Base-by-base conservation (phyloP, 30 jellyfish, hydroid and myxozoan genomes). In the Aurelia aurita complex sp. Pacific region DNA sequence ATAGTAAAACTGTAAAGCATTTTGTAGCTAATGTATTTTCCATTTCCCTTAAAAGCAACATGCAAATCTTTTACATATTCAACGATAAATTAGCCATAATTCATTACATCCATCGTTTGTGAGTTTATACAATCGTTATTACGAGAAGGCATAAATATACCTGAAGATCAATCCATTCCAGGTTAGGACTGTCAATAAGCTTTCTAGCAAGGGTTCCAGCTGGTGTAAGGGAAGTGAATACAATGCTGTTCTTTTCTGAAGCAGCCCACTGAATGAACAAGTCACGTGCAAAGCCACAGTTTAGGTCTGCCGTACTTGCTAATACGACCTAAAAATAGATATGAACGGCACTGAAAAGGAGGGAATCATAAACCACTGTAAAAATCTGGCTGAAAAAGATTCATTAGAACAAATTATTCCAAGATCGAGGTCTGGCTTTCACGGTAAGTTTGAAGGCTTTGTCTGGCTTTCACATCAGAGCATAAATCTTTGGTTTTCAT, bases 261-360 rank as follows among this genome's bases (percentile, higher is more conserved):
- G 86, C 76, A 17, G 95, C 87, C 98, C 98, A 92, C 65, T 82
- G 66, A 34, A 92, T 36, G 82, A 92, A 92, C 46, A 92, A 76
- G 32, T 88, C 96, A 10, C 97, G 76, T 33, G 98, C 92, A 76
- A 92, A 92, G 16, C 98, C 98, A 87, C 98, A 80, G 76, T 70
- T 87, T 40, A 92, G 68, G 70, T 86, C 98, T 1, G 98, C 93
- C 10, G 97, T 84, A 42, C 97, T 87, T 32, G 98, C 98, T 15
- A 92, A 76, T 6, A 92, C 98, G 80, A 92, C 98, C 97, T 91
- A 46, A 15, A 62, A 18, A 76, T 4, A 34, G 6, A 54, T 19
- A 51, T 63, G 17, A 23, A 0, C 4, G 15, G 2, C 87, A 79
- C 35, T 29, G 52, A n/a, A 74, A 40, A 74, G 16, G 5, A 1